Evolutionary conservation across 2,888 invertebrate species (phyloP).

Genomic region (Seira musarum): DNA sequence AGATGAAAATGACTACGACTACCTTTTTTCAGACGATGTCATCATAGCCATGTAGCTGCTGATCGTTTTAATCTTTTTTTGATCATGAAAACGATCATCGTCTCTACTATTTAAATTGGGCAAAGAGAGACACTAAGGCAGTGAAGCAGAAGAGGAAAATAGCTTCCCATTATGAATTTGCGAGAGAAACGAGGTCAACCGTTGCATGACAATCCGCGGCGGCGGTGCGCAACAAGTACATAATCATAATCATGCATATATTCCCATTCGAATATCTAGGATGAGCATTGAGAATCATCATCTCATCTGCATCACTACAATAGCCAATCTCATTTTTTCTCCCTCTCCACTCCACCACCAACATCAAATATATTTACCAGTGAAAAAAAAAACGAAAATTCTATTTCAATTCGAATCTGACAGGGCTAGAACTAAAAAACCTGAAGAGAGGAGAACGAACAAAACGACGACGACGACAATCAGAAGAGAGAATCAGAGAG

Average conservation of each 20-base stretch:
- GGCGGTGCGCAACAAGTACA: conserved; percentile 42
- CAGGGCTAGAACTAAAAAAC: conserved; percentile 17
- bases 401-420: conserved; percentile 40
- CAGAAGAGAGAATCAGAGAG: not conserved
- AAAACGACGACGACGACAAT: not conserved
- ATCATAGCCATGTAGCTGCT: too few relatives aligned
- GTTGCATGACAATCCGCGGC: conserved; percentile 55
- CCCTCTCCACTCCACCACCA: not conserved
- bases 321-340: not conserved
- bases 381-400: not conserved
- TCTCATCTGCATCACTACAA: not conserved
- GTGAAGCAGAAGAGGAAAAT: conserved; percentile 39
- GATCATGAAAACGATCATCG: conserved; percentile 35
- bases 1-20: too few relatives aligned
- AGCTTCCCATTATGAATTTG: conserved; percentile 47
- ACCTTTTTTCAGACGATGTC: too few relatives aligned
- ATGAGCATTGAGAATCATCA: not conserved
- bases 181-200: conserved; percentile 60
- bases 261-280: not conserved
- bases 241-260: conserved; percentile 12
- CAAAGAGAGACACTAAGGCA: conserved; percentile 33
- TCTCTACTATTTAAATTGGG: conserved; percentile 6
- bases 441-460: not conserved
- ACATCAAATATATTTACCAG: too few relatives aligned
- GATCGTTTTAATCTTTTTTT: not conserved